A percentile compares a stretch with the other conserved stretches of the same genome.
Conservation (phyloP, 2,888 invertebrate species). For the Drosophila tanythrix region DNA sequence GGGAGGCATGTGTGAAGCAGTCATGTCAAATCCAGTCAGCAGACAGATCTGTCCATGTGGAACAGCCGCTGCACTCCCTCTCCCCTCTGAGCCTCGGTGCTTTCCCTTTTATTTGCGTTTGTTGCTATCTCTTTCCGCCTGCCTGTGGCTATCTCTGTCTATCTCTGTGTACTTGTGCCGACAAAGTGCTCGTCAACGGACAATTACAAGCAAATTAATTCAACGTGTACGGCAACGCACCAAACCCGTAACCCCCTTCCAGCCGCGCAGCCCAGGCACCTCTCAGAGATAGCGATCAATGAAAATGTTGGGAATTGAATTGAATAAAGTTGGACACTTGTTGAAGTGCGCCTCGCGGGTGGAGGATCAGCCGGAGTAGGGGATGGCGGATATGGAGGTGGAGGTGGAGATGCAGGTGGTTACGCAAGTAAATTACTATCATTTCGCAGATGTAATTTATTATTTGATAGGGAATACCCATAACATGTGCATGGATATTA, state of each 20-base stretch:
- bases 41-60: slow-evolving; percentile 21
- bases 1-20: slow-evolving; percentile 27
- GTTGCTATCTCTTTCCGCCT: neutral
- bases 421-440: slow-evolving; percentile 29
- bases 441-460: slow-evolving; percentile 12
- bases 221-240: slow-evolving; percentile 48
- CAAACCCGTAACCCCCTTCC: neutral
- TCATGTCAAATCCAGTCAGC: slow-evolving; percentile 38
- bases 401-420: neutral
- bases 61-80: neutral
- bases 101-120: neutral
- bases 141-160: neutral
- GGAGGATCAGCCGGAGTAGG: neutral
- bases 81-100: neutral
- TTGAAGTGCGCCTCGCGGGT: slow-evolving; percentile 9
- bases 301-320: slow-evolving; percentile 39
- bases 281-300: slow-evolving; percentile 48
- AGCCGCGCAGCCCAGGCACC: neutral
- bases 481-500: neutral
- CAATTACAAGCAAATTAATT: slow-evolving; percentile 79
- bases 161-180: slow-evolving; percentile 54
- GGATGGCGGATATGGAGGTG: neutral
- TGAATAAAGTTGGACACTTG: slow-evolving; percentile 50
- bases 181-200: slow-evolving; percentile 78
- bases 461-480: neutral